Evolutionary conservation across 2,797 vertebrate species (phyloP).

Genomic region (Epinephelus coioides): DNA sequence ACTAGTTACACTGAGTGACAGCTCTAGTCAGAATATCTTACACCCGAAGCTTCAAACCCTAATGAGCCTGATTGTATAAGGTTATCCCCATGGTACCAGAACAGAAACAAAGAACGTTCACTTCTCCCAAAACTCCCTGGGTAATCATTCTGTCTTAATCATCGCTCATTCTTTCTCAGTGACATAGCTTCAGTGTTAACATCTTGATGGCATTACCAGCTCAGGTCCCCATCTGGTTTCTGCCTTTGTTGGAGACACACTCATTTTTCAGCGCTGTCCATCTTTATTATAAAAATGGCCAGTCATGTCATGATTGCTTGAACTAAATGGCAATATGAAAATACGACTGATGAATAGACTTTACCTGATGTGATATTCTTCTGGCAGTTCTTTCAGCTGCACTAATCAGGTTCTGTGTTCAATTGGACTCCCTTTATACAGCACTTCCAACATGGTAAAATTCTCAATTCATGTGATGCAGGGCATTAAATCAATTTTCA

Average conservation of each 20-base stretch:
- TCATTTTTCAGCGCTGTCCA: slow-evolving; percentile 35
- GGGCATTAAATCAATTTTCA: background rate
- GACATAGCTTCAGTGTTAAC: slow-evolving; percentile 40
- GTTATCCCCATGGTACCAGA: background rate
- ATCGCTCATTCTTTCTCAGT: slow-evolving; percentile 46
- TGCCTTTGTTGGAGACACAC: slow-evolving; percentile 8
- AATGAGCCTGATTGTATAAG: background rate
- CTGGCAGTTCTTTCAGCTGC: background rate
- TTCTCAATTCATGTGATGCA: background rate
- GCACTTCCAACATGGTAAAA: background rate
- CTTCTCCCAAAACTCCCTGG: background rate
- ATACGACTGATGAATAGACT: slow-evolving; percentile 15
- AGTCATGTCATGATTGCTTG: slow-evolving; percentile 1
- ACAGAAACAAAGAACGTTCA: slow-evolving; percentile 14
- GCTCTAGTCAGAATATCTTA: background rate
- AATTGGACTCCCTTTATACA: background rate
- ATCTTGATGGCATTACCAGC: slow-evolving; percentile 50
- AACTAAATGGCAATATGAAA: slow-evolving; percentile 11
- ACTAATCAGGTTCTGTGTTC: slow-evolving; percentile 1
- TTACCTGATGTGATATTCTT: slow-evolving; percentile 18
- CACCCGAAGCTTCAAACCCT: background rate
- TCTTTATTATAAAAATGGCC: slow-evolving; percentile 21
- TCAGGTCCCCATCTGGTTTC: slow-evolving; percentile 38
- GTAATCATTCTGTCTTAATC: slow-evolving; percentile 29
- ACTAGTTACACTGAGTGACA: background rate